Evolutionary conservation across 2,113 vertebrate species (phyloP).

Genomic region (Lepisosteus oculatus): DNA sequence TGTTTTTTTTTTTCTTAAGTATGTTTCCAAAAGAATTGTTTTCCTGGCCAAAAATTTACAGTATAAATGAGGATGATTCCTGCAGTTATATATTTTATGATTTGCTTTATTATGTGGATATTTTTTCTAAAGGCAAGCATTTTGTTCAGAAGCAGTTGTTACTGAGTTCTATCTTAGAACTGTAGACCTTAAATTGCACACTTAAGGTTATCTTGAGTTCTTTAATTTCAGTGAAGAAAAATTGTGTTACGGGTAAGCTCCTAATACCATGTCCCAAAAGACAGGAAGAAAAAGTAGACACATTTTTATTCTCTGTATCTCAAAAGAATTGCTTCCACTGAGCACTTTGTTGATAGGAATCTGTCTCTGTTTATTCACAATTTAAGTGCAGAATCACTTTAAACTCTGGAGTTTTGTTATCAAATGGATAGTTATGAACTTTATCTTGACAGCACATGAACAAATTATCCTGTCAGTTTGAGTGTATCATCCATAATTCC

Average conservation of each 20-base stretch:
- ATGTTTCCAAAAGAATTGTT: no score
- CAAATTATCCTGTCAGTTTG: slow-evolving; percentile 50
- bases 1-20: no score
- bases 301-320: neutral
- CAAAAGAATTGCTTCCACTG: neutral
- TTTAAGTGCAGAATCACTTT: neutral
- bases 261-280: neutral
- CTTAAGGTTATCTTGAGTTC: neutral
- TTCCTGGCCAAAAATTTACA: no score
- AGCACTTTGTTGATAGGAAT: neutral
- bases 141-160: no score
- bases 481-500: slow-evolving; percentile 57
- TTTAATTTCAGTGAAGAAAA: no score
- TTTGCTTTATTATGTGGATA: no score
- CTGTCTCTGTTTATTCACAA: neutral
- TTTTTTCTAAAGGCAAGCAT: no score
- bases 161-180: neutral
- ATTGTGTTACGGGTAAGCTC: neutral
- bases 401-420: slow-evolving; percentile 34
- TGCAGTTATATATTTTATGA: no score
- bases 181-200: neutral
- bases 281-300: neutral
- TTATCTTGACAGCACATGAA: slow-evolving; percentile 46
- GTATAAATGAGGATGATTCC: no score
- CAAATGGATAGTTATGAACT: slow-evolving; percentile 51